These are phyloP conservation scores for Pygoscelis adeliae DNA, from an alignment of 2,113 vertebrate species.

Conservation along the genomic window DNA sequence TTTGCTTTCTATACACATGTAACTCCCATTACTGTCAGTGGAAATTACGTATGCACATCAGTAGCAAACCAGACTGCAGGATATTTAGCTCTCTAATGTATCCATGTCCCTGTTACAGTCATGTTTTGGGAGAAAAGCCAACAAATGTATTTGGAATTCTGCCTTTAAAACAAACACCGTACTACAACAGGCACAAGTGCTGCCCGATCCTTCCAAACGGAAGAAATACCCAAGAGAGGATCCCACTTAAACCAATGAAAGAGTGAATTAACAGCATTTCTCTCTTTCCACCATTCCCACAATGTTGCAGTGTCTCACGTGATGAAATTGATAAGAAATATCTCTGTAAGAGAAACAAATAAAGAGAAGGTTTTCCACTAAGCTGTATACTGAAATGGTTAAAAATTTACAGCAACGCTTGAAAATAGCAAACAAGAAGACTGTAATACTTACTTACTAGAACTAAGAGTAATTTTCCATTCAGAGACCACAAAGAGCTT, in stretches of 20 bases:
- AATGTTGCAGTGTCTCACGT: not conserved
- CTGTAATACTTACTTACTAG: not conserved
- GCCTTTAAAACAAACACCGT: conserved; percentile 49
- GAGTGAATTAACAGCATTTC: not conserved
- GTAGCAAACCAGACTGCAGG: conserved; percentile 52
- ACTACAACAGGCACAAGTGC: not conserved
- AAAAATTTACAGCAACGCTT: not conserved
- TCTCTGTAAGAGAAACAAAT: not conserved
- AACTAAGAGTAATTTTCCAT: conserved; percentile 13
- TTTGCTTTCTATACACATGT: conserved; percentile 48
- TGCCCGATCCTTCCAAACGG: not conserved
- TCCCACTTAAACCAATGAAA: not conserved
- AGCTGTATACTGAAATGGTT: not conserved
- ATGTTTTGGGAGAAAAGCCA: conserved; percentile 52
- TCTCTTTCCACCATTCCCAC: not conserved
- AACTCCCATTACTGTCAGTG: conserved; percentile 57
- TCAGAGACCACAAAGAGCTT: conserved; percentile 20
- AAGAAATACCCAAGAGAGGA: not conserved
- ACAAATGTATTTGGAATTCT: conserved; percentile 45
- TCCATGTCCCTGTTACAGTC: conserved; percentile 29
- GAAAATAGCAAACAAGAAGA: not conserved
- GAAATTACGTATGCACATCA: conserved; percentile 54
- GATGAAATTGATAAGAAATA: not conserved
- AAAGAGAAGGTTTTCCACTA: not conserved
- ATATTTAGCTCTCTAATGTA: conserved; percentile 53